Conservation (phyloP, 2,113 vertebrate species). For the Rousettus leschenaultii region DNA sequence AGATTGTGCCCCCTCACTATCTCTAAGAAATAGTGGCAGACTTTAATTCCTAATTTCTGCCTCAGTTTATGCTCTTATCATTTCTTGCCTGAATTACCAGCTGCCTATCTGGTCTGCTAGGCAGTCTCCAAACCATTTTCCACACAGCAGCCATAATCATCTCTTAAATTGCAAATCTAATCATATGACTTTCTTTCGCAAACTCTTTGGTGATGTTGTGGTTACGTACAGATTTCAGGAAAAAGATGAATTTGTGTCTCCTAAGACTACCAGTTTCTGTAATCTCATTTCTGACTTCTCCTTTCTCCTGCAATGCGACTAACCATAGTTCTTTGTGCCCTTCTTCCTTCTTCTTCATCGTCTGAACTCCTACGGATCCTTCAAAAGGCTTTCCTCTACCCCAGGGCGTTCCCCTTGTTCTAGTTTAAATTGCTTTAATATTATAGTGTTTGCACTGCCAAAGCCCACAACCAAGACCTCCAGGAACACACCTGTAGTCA, state of each 20-base stretch:
- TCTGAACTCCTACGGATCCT: not conserved
- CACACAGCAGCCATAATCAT: not conserved
- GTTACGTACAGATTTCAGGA: not conserved
- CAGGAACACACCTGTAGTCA: not conserved
- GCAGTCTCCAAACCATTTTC: not conserved
- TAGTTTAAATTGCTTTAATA: not conserved
- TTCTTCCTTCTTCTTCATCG: not conserved
- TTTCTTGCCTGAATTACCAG: not conserved
- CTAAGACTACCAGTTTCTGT: not conserved
- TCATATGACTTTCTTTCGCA: not conserved
- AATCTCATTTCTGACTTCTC: not conserved
- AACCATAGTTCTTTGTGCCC: not conserved
- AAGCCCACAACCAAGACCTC: not conserved
- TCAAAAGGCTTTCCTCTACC: not conserved
- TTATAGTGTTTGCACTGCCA: not conserved
- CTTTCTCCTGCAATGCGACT: rapidly evolving
- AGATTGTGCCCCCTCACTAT: not conserved
- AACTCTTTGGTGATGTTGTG: not conserved
- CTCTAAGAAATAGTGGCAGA: not conserved
- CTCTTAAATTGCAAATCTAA: not conserved
- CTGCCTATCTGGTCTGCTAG: not conserved
- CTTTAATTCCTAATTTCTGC: not conserved
- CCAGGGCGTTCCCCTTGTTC: not conserved
- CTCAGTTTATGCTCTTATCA: not conserved
- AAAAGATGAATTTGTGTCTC: not conserved